phyloP scores from a whole-genome alignment of 2,888 invertebrate genomes.

The Drosophila engyochracea region DNA sequence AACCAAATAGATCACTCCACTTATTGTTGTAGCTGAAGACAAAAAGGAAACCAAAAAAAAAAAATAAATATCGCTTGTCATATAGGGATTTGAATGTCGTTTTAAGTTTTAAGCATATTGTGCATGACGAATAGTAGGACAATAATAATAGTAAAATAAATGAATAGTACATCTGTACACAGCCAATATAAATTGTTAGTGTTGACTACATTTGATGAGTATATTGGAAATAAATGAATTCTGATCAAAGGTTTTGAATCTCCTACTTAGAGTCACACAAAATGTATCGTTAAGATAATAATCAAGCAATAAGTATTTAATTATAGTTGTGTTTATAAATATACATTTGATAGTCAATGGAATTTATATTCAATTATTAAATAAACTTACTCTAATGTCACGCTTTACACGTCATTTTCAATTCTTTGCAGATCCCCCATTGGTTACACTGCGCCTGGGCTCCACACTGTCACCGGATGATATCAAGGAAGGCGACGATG shows the following conservation, averaged over 20 bases:
- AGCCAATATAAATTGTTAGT: background rate
- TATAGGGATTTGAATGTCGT: background rate
- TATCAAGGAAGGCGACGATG: constrained; percentile 97
- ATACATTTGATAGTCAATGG: background rate
- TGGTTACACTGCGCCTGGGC: constrained; percentile 92
- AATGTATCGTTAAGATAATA: background rate
- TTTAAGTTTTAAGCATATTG: background rate
- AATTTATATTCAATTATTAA: background rate
- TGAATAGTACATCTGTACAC: background rate
- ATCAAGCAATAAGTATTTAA: background rate
- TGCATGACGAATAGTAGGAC: background rate
- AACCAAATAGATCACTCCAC: constrained; percentile 64
- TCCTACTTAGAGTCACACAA: background rate
- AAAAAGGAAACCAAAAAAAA: background rate
- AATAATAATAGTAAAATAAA: background rate
- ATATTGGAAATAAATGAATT: background rate
- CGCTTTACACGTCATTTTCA: constrained; percentile 4
- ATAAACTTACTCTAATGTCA: background rate
- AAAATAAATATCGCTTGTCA: background rate
- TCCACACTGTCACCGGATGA: constrained; percentile 94
- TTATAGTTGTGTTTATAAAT: background rate
- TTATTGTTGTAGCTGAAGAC: constrained; percentile 21
- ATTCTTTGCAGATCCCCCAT: constrained; percentile 91
- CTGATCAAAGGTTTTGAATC: background rate
- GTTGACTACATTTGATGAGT: background rate